Base-by-base conservation (phyloP, 2,888 invertebrate species). In the Tipula lateralis region DNA sequence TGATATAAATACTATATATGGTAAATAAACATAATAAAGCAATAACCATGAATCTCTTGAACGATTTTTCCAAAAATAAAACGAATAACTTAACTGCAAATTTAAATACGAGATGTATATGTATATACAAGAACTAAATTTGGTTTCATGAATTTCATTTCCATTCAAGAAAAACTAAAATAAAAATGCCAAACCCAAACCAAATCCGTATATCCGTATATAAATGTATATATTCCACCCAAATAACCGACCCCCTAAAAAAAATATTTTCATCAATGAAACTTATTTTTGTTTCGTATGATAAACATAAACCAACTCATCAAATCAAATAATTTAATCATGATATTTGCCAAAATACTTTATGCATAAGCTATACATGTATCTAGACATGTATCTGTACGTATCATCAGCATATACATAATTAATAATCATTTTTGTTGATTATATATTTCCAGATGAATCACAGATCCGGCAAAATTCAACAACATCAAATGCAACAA, bases 401-500 rank as follows among this genome's bases (percentile, higher is more conserved):
- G 12, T 36, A 34, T 36, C 12, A 12, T 2, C 12, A 9, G 9
- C 6, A 16, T 16, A 16, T 50, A 50, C 16, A 50, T 50, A 19
- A 50, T 16, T 50, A 50, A 50, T 16, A 50, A 16, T 2, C 6
- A 36, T 36, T 36, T 36, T 36, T 36, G 6, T 7, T 36, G 0
- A 12, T 9, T 36, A 9, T 34, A 7, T 34, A 9, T 81, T 24
- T 82, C 9, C n/a, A 82, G 36, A 83, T 36, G 83, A 83, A 19
- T 19, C 24, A 36, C 32, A 83, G 34, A 32, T 30, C 1, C 30
- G 29, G 4, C 13, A 82, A 30, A 24, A 50, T 83, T 44, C 50
- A 85, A 84, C 87, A 85, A 83, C 86, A 44, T 83, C 85, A 39
- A 80, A 36, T 80, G 85, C 85, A 84, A 84, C 86, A 83, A 84